Evolutionary conservation across 2,113 vertebrate genomes (phyloP).

Genomic region (Anoplopoma fimbria): DNA sequence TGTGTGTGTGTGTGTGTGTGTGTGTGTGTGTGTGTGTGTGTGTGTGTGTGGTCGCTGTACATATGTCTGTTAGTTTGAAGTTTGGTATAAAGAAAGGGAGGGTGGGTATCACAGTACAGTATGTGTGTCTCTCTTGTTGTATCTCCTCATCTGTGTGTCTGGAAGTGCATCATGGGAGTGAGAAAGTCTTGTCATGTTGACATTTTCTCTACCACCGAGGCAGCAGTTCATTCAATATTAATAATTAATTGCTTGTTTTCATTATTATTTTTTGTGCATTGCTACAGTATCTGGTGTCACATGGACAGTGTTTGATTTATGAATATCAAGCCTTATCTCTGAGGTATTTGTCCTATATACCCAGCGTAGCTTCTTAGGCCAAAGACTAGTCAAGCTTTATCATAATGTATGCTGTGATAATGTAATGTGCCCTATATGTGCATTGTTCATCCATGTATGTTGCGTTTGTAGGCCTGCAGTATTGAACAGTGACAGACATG

Average conservation of each 20-base stretch:
- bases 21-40: conserved; percentile 32
- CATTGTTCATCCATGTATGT: conserved; percentile 52
- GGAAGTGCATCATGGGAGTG: not conserved
- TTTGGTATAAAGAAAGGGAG: not conserved
- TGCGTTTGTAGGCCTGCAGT: not conserved
- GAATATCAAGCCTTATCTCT: conserved; percentile 14
- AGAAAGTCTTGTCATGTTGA: conserved; percentile 25
- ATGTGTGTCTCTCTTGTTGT: conserved; percentile 1
- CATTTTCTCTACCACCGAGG: conserved; percentile 19
- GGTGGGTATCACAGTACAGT: not conserved
- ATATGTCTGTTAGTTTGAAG: conserved; percentile 16
- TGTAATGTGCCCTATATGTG: conserved; percentile 35
- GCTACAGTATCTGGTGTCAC: not conserved
- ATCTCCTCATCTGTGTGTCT: conserved; percentile 5
- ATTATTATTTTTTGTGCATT: conserved; percentile 18
- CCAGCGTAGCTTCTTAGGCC: conserved; percentile 9
- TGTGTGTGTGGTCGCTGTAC: not conserved
- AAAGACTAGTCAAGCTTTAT: not conserved
- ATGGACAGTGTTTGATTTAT: conserved; percentile 34
- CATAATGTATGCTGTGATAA: conserved; percentile 10
- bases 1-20: conserved; percentile 12
- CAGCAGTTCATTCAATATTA: conserved; percentile 32
- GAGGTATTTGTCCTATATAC: conserved; percentile 18
- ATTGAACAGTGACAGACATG: conserved; percentile 24
- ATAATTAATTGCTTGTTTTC: conserved; percentile 36